Evolutionary conservation across 2,888 invertebrate species (phyloP).

Genomic region (Drosophila atripex): DNA sequence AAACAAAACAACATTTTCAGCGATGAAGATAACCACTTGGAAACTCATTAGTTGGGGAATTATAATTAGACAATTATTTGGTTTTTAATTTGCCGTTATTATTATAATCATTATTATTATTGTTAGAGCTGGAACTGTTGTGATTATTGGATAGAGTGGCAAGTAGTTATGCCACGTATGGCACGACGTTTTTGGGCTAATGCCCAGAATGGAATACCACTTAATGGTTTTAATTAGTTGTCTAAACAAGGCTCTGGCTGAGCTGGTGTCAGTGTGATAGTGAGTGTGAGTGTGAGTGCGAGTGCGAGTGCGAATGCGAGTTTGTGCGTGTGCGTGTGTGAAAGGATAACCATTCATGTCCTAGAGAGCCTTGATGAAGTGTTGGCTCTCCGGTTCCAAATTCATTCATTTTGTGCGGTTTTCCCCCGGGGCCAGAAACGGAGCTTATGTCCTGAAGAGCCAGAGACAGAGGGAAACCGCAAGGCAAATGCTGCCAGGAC

Average conservation of each 20-base stretch:
- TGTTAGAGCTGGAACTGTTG: constrained; percentile 41
- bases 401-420: constrained; percentile 40
- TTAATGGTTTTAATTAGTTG: constrained; percentile 41
- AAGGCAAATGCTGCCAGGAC: constrained; percentile 37
- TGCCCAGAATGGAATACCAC: constrained; percentile 29
- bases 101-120: constrained; percentile 13
- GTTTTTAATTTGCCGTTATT: constrained; percentile 50
- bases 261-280: not conserved
- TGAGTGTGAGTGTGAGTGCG: not conserved
- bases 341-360: not conserved
- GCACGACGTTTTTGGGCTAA: constrained; percentile 12
- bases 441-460: constrained; percentile 3
- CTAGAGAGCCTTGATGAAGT: constrained; percentile 26
- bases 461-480: constrained; percentile 17
- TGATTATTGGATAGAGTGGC: constrained; percentile 28
- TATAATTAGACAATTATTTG: constrained; percentile 74
- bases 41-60: constrained; percentile 72
- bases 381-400: constrained; percentile 19
- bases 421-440: constrained; percentile 18
- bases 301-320: not conserved
- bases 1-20: not conserved
- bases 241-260: constrained; percentile 19
- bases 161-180: not conserved
- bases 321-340: not conserved
- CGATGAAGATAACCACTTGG: constrained; percentile 72